Evolutionary conservation across 2,113 vertebrate species (phyloP).

Genomic region (Periophthalmus modestus): DNA sequence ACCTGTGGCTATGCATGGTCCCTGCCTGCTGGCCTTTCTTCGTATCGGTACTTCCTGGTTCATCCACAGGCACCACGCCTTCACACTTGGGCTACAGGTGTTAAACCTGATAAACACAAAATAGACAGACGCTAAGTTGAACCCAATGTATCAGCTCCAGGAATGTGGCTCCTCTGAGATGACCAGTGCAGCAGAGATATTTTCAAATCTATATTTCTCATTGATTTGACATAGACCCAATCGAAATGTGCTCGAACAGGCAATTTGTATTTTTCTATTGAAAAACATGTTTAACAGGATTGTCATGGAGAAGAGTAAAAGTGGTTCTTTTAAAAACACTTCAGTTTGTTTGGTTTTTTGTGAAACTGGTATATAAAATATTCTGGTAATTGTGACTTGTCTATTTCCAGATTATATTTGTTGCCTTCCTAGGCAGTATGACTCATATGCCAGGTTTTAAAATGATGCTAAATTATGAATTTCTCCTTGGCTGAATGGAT

Average conservation of each 20-base stretch:
- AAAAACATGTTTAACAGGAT: slow-evolving; percentile 65
- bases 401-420: too few relatives aligned
- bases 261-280: slow-evolving; percentile 79
- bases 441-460: too few relatives aligned
- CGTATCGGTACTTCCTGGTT: slow-evolving; percentile 22
- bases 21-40: slow-evolving; percentile 28
- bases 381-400: too few relatives aligned
- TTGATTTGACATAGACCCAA: slow-evolving; percentile 48
- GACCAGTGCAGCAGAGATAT: slow-evolving; percentile 30
- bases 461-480: too few relatives aligned
- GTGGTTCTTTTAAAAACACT: slow-evolving; percentile 69
- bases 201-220: slow-evolving; percentile 46
- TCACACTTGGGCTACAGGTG: slow-evolving; percentile 15
- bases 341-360: background rate
- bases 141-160: slow-evolving; percentile 56
- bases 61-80: slow-evolving; percentile 6
- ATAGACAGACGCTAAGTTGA: slow-evolving; percentile 27
- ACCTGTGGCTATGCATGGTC: slow-evolving; percentile 62
- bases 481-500: too few relatives aligned
- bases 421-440: too few relatives aligned
- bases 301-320: slow-evolving; percentile 75
- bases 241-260: slow-evolving; percentile 61
- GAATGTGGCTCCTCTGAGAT: slow-evolving; percentile 60
- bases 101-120: slow-evolving; percentile 21
- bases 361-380: background rate